phyloP scores from a whole-genome alignment of 92 coral and sea anemone species.

The Parazoanthus darwini region DNA sequence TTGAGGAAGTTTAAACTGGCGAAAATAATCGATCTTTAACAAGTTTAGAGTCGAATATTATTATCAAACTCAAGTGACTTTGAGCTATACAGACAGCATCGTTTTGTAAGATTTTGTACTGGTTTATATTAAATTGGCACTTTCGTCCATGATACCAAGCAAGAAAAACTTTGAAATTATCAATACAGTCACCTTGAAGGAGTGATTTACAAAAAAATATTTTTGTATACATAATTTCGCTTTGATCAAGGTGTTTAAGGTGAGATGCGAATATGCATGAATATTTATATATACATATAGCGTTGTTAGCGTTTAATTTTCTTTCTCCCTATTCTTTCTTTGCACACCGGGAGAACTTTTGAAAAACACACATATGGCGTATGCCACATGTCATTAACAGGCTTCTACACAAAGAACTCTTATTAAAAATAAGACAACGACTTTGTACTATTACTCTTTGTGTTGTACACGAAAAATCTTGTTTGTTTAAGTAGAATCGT shows the following conservation, averaged over 20 bases:
- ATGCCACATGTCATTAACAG: conserved; percentile 1
- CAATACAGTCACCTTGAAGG: not conserved
- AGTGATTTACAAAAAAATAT: conserved; percentile 10
- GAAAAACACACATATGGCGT: not conserved
- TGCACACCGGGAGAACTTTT: conserved; percentile 10
- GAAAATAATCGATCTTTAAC: not conserved
- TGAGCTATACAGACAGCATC: not conserved
- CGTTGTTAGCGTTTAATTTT: not conserved
- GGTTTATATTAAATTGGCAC: conserved; percentile 21
- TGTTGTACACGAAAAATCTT: not conserved
- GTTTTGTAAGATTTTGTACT: conserved; percentile 37
- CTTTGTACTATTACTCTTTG: not conserved
- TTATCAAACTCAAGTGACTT: conserved; percentile 1
- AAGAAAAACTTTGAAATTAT: conserved; percentile 16
- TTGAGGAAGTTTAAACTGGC: not conserved
- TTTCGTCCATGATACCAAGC: not conserved
- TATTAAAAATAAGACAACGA: conserved; percentile 2
- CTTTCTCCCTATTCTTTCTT: not conserved
- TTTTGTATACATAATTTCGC: conserved; percentile 24
- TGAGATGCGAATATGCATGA: not conserved
- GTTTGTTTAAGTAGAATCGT: not conserved
- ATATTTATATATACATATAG: conserved; percentile 2
- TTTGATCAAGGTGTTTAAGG: conserved; percentile 13
- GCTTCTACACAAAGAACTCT: not conserved
- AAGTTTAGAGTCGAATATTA: conserved; percentile 7